phyloP scores from a whole-genome alignment of 2,888 invertebrate genomes.

The Zonitis immaculata region DNA sequence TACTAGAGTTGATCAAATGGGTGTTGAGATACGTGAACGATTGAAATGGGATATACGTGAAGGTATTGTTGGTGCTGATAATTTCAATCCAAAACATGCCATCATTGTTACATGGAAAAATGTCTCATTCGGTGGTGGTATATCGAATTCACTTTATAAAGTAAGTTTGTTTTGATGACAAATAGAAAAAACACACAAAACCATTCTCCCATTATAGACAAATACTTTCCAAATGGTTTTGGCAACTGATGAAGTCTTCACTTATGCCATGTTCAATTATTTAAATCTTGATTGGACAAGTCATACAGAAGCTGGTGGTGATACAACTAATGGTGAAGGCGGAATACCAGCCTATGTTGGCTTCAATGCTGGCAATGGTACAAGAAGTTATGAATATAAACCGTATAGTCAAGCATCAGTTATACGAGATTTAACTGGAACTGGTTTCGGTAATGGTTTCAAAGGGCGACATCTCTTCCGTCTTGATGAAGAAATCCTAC shows the following conservation, averaged over 20 bases:
- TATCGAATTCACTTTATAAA: slow-evolving; percentile 68
- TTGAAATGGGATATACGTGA: slow-evolving; percentile 84
- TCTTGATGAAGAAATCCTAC: slow-evolving; percentile 89
- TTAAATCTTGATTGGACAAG: slow-evolving; percentile 84
- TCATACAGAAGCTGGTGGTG: slow-evolving; percentile 87
- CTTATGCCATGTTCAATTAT: slow-evolving; percentile 95
- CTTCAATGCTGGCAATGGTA: slow-evolving; percentile 95
- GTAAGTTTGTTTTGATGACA: no score
- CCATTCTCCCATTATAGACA: slow-evolving; percentile 55
- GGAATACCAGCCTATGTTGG: slow-evolving; percentile 87
- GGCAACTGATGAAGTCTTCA: slow-evolving; percentile 88
- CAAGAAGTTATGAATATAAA: slow-evolving; percentile 79
- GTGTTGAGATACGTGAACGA: slow-evolving; percentile 80
- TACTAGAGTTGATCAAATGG: slow-evolving; percentile 72
- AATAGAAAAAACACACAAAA: no score
- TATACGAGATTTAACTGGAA: slow-evolving; percentile 73
- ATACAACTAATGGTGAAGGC: slow-evolving; percentile 80
- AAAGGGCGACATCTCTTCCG: slow-evolving; percentile 92
- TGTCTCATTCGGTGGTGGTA: slow-evolving; percentile 87
- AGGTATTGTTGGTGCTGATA: slow-evolving; percentile 86
- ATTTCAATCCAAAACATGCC: slow-evolving; percentile 87
- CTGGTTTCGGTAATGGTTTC: slow-evolving; percentile 83
- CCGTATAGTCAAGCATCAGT: slow-evolving; percentile 88
- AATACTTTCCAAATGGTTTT: slow-evolving; percentile 95
- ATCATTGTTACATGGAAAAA: slow-evolving; percentile 94